Percentiles rank a stretch among this genome's conserved stretches.
phyloP scores from a whole-genome alignment of 1,140 invertebrate species.

The Agrilus planipennis region DNA sequence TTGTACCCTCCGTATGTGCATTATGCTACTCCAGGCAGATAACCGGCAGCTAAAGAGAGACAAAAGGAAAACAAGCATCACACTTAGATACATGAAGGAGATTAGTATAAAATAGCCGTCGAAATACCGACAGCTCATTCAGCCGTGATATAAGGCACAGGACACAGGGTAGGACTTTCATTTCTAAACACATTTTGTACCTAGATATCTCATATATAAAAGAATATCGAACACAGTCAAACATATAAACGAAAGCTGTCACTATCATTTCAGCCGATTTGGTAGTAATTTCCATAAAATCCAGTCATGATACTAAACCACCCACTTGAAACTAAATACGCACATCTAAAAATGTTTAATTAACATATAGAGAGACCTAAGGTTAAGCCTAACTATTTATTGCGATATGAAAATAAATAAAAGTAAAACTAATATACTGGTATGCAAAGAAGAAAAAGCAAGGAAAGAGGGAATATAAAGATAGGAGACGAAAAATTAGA shows the following conservation, averaged over 20 bases:
- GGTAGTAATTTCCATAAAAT: background rate
- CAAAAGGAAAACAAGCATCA: conserved; percentile 3
- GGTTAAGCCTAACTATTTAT: no score
- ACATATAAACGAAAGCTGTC: background rate
- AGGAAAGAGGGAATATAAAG: no score
- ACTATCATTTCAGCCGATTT: background rate
- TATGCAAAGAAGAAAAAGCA: no score
- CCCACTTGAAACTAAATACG: conserved; percentile 2
- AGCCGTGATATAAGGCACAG: background rate
- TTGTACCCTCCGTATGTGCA: no score
- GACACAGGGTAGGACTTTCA: background rate
- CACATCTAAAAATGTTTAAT: no score
- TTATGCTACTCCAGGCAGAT: no score
- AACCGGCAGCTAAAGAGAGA: conserved; percentile 2
- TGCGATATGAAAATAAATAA: no score
- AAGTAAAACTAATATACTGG: no score
- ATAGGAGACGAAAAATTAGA: no score
- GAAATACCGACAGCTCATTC: conserved; percentile 7
- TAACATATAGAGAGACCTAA: no score
- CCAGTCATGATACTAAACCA: background rate
- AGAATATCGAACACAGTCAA: background rate
- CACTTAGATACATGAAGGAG: conserved; percentile 1
- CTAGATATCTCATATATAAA: background rate
- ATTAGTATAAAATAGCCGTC: conserved; percentile 1
- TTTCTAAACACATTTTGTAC: background rate